phyloP scores from a whole-genome alignment of 2,888 invertebrate genomes.

The Zootermopsis nevadensis region DNA sequence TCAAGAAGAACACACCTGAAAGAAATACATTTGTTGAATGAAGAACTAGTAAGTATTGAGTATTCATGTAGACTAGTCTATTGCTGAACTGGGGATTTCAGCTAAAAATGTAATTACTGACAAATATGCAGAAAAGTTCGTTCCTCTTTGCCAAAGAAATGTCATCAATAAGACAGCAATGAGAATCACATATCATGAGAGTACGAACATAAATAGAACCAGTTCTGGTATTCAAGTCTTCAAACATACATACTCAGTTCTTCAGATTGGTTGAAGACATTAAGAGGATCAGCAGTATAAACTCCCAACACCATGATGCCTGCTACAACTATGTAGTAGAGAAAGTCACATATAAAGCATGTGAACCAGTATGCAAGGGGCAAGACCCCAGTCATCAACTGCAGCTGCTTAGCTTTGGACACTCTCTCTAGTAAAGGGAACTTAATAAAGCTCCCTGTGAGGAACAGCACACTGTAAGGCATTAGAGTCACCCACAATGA shows the following conservation, averaged over 20 bases:
- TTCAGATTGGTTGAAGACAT: constrained; percentile 30
- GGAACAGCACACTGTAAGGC: constrained; percentile 62
- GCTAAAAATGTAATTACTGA: not conserved
- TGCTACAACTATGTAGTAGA: constrained; percentile 56
- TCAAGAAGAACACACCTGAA: constrained; percentile 63
- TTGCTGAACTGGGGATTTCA: not conserved
- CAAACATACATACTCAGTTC: constrained; percentile 48
- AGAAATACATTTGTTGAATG: constrained; percentile 50
- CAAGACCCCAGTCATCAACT: constrained; percentile 74
- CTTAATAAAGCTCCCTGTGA: constrained; percentile 67
- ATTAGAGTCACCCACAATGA: constrained; percentile 54
- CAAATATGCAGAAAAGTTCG: not conserved
- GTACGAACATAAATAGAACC: not conserved
- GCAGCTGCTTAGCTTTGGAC: constrained; percentile 73
- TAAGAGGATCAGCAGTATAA: constrained; percentile 52
- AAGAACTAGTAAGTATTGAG: not conserved
- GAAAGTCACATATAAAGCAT: constrained; percentile 69
- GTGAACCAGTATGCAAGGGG: constrained; percentile 73
- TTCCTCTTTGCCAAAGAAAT: not conserved
- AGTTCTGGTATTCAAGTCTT: not conserved
- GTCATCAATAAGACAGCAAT: not conserved
- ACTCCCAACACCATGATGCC: constrained; percentile 57
- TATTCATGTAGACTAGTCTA: not conserved
- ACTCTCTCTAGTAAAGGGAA: constrained; percentile 73
- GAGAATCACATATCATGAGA: not conserved